phyloP scores from a whole-genome alignment of 2,797 vertebrate genomes.

The Mus minutoides region DNA sequence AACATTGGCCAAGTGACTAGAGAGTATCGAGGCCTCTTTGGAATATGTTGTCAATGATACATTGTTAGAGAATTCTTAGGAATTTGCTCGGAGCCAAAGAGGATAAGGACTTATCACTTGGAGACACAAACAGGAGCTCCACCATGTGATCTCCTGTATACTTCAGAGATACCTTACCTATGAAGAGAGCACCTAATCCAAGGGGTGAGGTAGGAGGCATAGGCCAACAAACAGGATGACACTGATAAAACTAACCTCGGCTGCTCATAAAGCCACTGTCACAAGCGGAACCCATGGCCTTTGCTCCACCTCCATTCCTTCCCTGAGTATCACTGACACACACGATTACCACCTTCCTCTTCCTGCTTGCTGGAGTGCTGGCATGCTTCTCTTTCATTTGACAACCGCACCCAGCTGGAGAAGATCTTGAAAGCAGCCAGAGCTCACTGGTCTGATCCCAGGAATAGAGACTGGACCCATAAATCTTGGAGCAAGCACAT shows the following conservation, averaged over 20 bases:
- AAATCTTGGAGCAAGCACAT: neutral
- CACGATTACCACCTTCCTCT: no score
- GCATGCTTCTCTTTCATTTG: neutral
- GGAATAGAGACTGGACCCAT: neutral
- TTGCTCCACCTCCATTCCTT: neutral
- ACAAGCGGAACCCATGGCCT: neutral
- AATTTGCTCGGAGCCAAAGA: constrained; percentile 13
- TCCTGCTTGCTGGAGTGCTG: neutral
- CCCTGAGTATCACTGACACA: neutral
- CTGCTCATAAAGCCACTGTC: neutral
- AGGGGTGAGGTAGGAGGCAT: neutral
- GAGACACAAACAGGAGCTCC: neutral
- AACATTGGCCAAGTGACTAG: neutral
- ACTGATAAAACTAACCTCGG: neutral
- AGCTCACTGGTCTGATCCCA: neutral
- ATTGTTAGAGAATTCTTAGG: neutral
- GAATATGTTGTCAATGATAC: neutral
- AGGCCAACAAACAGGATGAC: neutral
- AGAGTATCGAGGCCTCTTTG: neutral
- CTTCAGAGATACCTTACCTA: neutral
- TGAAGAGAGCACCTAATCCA: neutral
- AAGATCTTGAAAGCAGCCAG: neutral
- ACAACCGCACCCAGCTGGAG: neutral
- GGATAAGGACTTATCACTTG: neutral
- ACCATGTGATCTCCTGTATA: neutral